Evolutionary conservation across 2,113 vertebrate genomes (phyloP).

Genomic region (Perca fluviatilis): DNA sequence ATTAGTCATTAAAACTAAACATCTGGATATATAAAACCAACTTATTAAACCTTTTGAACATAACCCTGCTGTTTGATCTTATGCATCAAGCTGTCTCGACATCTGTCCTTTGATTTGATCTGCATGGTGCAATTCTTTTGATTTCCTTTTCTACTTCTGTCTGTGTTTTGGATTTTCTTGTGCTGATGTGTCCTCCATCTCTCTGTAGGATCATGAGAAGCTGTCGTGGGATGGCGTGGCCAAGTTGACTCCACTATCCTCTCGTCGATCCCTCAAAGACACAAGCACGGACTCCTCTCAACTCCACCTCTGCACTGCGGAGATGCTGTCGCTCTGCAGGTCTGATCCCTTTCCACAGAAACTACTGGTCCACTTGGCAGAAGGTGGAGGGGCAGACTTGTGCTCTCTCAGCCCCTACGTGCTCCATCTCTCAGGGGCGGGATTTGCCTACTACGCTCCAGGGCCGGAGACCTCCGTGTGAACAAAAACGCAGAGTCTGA

Average conservation of each 20-base stretch:
- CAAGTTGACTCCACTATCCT: conserved; percentile 86
- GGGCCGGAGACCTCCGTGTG: conserved; percentile 90
- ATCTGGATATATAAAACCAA: conserved; percentile 9
- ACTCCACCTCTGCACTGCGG: conserved; percentile 66
- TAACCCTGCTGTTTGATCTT: neutral
- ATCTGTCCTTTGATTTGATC: conserved; percentile 53
- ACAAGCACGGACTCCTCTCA: conserved; percentile 80
- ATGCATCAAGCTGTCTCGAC: conserved; percentile 51
- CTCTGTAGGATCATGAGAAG: conserved; percentile 82
- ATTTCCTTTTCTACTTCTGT: neutral
- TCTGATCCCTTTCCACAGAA: conserved; percentile 82
- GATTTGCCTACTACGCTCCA: conserved; percentile 82
- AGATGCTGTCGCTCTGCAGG: conserved; percentile 79
- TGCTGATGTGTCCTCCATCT: neutral
- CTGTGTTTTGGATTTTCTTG: neutral
- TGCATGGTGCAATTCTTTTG: neutral
- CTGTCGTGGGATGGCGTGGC: conserved; percentile 77
- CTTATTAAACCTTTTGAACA: conserved; percentile 28
- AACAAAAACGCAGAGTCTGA: conserved; percentile 37
- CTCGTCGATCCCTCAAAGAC: conserved; percentile 80
- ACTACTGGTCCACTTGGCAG: conserved; percentile 84
- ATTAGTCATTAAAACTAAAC: neutral
- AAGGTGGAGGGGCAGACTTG: conserved; percentile 80
- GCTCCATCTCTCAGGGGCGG: conserved; percentile 79
- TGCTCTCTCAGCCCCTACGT: conserved; percentile 83